Base-by-base conservation (phyloP, 2,888 invertebrate genomes). In the Aphodius sticticus region DNA sequence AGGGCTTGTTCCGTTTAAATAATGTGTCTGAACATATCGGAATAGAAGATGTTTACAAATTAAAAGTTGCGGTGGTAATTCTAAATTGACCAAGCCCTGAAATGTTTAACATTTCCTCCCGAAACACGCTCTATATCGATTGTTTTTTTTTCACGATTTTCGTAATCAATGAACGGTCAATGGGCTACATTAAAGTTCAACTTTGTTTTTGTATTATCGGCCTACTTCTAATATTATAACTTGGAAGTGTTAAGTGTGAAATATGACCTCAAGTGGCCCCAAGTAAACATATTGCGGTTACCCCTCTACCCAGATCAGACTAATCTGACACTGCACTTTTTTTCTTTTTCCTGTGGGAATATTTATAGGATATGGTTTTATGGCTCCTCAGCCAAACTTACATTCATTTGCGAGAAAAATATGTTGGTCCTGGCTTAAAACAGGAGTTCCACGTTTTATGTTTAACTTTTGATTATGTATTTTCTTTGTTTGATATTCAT, bases 141-240 rank as follows among this genome's bases (percentile, higher is more conserved):
- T 74, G 16, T 74, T 26, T 35, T 74, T 38, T 38, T 74, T 16
- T 36, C 37, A 9, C 9, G 74, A 2, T 36, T 74, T 14, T 74
- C 5, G 74, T 74, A 74, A n/a, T 6, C 74, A 16, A 2, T 26
- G 74, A 74, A 36, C 37, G 35, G 74, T 74, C 36, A 26, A 16
- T 74, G 74, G 53, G 53, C 12, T 12, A 53, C 53, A 53, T 53
- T 12, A 53, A 53, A 53, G 53, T 53, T 53, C 53, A 53, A 53
- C 53, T 2, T 53, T 53, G 53, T 53, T 53, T 53, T 53, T 9
- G 53, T 53, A 12, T 53, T 53, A 53, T 53, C 7, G 53, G 1
- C 53, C 53, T 53, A 53, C 53, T 53, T 53, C 53, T 9, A 12
- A 53, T 53, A 53, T 53, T 53, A 53, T 53, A 53, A 53, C 53